These are phyloP conservation scores for Neodiprion fabricii DNA, from an alignment of 1,140 invertebrate species.

Conservation along the genomic window DNA sequence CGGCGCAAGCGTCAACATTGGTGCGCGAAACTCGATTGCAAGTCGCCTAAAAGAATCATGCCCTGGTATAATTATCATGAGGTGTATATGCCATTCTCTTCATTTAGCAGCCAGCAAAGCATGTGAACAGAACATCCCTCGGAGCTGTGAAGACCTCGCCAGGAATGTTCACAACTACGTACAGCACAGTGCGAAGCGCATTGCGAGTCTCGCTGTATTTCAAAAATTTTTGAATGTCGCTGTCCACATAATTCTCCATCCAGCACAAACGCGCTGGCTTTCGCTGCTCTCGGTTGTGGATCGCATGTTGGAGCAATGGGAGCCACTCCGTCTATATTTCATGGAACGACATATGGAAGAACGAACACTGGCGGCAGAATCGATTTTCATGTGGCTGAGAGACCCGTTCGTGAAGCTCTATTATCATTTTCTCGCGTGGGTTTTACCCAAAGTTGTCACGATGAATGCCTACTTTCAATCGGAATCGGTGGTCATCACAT, in stretches of 20 bases:
- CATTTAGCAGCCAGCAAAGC: slow-evolving; percentile 43
- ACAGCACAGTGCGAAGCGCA: slow-evolving; percentile 38
- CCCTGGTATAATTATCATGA: slow-evolving; percentile 39
- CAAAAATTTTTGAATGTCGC: slow-evolving; percentile 41
- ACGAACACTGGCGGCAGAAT: slow-evolving; percentile 24
- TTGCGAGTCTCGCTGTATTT: slow-evolving; percentile 39
- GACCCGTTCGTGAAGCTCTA: slow-evolving; percentile 25
- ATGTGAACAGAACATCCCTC: slow-evolving; percentile 30
- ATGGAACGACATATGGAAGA: slow-evolving; percentile 25
- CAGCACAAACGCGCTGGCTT: slow-evolving; percentile 52
- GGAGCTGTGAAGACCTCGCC: slow-evolving; percentile 32
- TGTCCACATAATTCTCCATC: slow-evolving; percentile 45
- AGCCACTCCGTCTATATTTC: slow-evolving; percentile 48
- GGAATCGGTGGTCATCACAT: slow-evolving; percentile 20
- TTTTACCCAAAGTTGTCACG: slow-evolving; percentile 23
- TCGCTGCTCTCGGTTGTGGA: slow-evolving; percentile 47
- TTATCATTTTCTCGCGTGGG: slow-evolving; percentile 23
- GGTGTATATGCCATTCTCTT: slow-evolving; percentile 49
- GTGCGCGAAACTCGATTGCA: slow-evolving; percentile 42
- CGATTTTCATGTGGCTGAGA: slow-evolving; percentile 20
- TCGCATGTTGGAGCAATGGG: slow-evolving; percentile 48
- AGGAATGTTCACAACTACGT: slow-evolving; percentile 41
- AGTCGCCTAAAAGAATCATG: slow-evolving; percentile 37
- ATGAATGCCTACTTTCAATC: slow-evolving; percentile 23
- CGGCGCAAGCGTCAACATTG: slow-evolving; percentile 49